Base-by-base conservation (phyloP, 2,888 invertebrate species). In the Nomada flava region DNA sequence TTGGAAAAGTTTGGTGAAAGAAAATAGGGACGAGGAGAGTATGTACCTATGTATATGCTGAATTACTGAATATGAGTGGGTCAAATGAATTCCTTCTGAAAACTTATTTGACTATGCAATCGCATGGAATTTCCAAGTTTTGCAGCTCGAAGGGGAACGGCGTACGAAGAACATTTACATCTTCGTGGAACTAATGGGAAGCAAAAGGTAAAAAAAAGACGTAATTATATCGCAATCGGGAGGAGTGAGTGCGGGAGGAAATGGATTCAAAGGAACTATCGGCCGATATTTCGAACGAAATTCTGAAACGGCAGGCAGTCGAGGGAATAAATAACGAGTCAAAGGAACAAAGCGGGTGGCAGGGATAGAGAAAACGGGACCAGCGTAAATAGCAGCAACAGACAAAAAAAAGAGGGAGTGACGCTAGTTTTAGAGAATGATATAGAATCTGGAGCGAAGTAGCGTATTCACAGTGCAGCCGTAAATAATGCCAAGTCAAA, bases 401-500 rank as follows among this genome's bases (percentile, higher is more conserved):
- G 57, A 42, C 13, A 2, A 26, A 15, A 62, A 15, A 47, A 23
- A 47, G 29, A 15, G 23, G n/a, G 10, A 52, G 10, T 9, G 4
- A 26, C 11, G 23, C n/a, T 13, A 52, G 62, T 50, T 59, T 55
- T 52, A 11, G 26, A 53, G 70, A 59, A 50, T 36, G 62, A 78
- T 50, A 20, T 10, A 44, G 70, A 23, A 23, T n/a, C 18, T 65
- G 64, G 73, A 53, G 75, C 63, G 52, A 67, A 42, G 44, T 71
- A 47, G 63, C 73, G 68, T 75, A 79, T 83, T 70, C 71, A 75
- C 53, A 47, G 29, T 57, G 59, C 42, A 74, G 65, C 67, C 82
- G 82, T 89, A 85, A 87, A 87, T 88, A 88, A 86, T 84, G 86
- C 79, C 79, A 75, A 76, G 69, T 81, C 76, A 64, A 86, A 88